Evolutionary conservation across 2,797 vertebrate genomes (phyloP), one percentile per base, ranked within the genome.

Genomic region (Diplodus sargus): DNA sequence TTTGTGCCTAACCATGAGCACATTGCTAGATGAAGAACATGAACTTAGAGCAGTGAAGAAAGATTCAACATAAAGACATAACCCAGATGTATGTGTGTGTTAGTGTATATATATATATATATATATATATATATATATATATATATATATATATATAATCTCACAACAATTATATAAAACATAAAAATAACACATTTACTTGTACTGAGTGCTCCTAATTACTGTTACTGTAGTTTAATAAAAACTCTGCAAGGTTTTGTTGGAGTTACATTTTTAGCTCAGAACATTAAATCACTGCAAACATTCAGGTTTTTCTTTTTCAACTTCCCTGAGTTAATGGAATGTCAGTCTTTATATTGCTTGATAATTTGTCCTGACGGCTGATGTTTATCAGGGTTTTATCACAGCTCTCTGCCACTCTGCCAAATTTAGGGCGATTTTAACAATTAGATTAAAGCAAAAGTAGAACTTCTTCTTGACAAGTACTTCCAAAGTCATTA

Each of bases 381-480:
- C 57, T 74, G 87, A 87, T 85, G 70, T 78, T 81, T 85, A 85
- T 86, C 69, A 7, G 1, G n/a, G 11, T 65, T 79, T 86, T 86
- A 86, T 87, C 74, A 4, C 75, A 56, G 25, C 51, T 5, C 64
- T 64, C 71, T 81, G 79, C 78, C 85, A 79, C 30, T 74, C 73
- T 45, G 51, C 34, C 45, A 63, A 77, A 75, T 42, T 17, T 58
- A 39, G 39, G 39, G 9, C 39, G 39, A 11, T 68, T 64, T 56
- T 48, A 66, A 48, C 74, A 83, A 86, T 83, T 65, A 78, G 59
- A 85, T 81, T 79, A 49, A 86, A 79, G 52, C 42, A 42, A 68
- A 18, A 54, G 39, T 16, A n/a, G 34, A 58, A 66, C 53, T 62
- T 74, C 61, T 62, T 71, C 78, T 74, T 57, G 25, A 53, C 68